These are phyloP conservation scores for Ctenomys sociabilis DNA, from an alignment of 2,113 vertebrate genomes.

Conservation along the genomic window DNA sequence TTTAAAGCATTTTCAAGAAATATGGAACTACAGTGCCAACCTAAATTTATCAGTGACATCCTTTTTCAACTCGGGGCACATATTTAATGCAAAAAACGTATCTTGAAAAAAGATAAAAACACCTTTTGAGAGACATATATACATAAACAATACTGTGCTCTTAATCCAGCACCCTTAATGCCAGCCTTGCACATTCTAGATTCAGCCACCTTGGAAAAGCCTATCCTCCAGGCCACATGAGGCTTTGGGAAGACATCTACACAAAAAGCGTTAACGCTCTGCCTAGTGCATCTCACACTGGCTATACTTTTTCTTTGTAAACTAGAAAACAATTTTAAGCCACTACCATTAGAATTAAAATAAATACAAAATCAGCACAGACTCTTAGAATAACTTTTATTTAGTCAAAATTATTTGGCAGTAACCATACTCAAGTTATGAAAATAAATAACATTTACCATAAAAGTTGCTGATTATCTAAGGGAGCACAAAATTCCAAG, in stretches of 20 bases:
- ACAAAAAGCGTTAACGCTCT: neutral
- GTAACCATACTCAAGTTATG: conserved; percentile 1
- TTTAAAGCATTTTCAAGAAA: conserved; percentile 47
- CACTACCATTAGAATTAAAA: conserved; percentile 4
- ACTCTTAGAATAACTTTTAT: neutral
- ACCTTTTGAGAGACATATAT: neutral
- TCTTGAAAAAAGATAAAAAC: neutral
- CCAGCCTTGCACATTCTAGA: neutral
- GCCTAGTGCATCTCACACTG: neutral
- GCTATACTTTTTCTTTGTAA: conserved; percentile 2
- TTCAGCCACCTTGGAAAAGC: neutral
- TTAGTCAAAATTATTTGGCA: conserved; percentile 43
- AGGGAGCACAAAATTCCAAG: neutral
- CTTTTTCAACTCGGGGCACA: neutral
- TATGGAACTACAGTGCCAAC: conserved; percentile 19
- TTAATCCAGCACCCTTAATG: neutral
- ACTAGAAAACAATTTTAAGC: neutral
- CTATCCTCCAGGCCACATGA: neutral
- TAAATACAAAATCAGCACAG: conserved; percentile 8
- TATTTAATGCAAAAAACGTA: neutral
- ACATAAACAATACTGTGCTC: neutral
- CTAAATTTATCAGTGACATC: neutral
- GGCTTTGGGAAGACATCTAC: neutral
- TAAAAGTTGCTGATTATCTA: neutral
- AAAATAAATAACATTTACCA: conserved; percentile 3